Evolutionary conservation across 2,888 invertebrate genomes (phyloP), one percentile per base, ranked within the genome.

Genomic region (Epirrhoe tristata): DNA sequence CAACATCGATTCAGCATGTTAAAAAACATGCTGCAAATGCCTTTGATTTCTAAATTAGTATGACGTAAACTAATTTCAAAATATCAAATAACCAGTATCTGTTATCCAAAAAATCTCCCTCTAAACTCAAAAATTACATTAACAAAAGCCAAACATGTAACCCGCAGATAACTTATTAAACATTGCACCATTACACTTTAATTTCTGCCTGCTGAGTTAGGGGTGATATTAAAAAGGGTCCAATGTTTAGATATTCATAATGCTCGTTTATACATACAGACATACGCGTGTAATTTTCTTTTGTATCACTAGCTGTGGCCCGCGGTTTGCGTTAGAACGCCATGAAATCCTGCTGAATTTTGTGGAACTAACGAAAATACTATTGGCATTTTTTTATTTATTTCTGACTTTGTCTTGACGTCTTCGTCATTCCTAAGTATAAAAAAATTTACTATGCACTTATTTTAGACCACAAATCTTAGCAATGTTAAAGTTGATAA

Each of bases 161-260:
- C 90, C 92, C 93, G 87, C 91, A 91, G 91, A 92, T 89, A 90
- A 91, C 82, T 90, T 91, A 92, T 91, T 90, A 92, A 92, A 88
- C 89, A 90, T 84, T 84, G 91, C 90, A 86, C 92, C 91, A 93
- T 93, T 93, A 92, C 90, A 86, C 89, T 88, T 91, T 90, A 91
- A 92, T 92, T 90, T 88, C 84, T 85, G 79, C 78, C 91, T 83
- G 85, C 84, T 86, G 93, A 90, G 84, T 86, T 78, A 74, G 84
- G 91, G 90, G 86, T 81, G 81, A 85, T 85, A 89, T 87, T 87
- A 90, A 87, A 83, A 87, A 81, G 82, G 83, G 82, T 82, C 85
- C 80, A 76, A 81, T 78, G 85, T 83, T 90, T 85, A 86, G 82
- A 82, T 90, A 91, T 92, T 92, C 91, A 91, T 90, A 85, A 83